Percentiles rank a stretch among this genome's conserved stretches.
Conservation (phyloP, 2,797 vertebrate genomes). For the Microcaecilia unicolor region DNA sequence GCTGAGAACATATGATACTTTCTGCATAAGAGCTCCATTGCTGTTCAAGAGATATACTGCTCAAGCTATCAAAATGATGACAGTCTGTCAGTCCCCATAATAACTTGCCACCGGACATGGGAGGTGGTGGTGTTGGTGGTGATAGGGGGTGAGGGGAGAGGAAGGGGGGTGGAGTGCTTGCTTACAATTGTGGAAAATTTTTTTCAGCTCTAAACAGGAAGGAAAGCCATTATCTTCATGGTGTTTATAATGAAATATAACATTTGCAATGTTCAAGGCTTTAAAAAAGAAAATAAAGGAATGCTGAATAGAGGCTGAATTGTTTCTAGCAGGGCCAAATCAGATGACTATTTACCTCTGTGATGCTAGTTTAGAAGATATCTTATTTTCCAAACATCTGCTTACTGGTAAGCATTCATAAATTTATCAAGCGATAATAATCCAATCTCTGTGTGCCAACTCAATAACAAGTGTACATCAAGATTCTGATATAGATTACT, state of each 20-base stretch:
- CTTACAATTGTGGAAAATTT: conserved; percentile 60
- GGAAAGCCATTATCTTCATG: conserved; percentile 34
- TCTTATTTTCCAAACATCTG: no score
- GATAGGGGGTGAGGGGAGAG: conserved; percentile 19
- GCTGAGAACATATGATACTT: conserved; percentile 73
- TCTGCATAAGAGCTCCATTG: conserved; percentile 81
- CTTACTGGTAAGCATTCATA: no score
- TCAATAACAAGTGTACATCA: no score
- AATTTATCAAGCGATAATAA: no score
- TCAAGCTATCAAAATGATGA: conserved; percentile 82
- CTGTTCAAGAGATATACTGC: conserved; percentile 85
- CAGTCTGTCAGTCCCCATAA: conserved; percentile 86
- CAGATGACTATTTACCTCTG: no score
- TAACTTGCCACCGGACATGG: conserved; percentile 70
- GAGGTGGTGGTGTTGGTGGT: no score
- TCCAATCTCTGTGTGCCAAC: no score
- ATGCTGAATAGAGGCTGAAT: neutral
- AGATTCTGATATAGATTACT: no score
- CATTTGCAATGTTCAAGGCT: conserved; percentile 37
- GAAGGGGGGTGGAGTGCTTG: no score
- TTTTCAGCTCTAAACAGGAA: conserved; percentile 45
- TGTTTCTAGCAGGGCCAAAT: no score
- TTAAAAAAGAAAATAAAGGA: conserved; percentile 20
- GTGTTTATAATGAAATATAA: conserved; percentile 36
- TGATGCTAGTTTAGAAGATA: no score